Evolutionary conservation across 2,888 invertebrate genomes (phyloP).

Genomic region (Netelia inedita): DNA sequence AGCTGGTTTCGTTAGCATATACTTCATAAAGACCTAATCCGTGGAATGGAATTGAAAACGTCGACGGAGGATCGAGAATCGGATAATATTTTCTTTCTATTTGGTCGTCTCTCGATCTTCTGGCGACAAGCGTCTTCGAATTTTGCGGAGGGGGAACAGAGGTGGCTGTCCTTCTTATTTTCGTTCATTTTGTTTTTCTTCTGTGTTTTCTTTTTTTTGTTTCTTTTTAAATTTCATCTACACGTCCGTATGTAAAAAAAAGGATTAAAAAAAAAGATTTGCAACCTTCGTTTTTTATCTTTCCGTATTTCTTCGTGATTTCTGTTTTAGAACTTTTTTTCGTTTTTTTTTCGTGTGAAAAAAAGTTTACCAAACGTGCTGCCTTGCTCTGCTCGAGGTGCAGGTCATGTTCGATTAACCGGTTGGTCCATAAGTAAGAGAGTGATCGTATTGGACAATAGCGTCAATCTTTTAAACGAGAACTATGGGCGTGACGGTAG

Average conservation of each 20-base stretch:
- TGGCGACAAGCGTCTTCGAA: slow-evolving; percentile 48
- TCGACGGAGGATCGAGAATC: slow-evolving; percentile 52
- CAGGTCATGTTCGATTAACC: slow-evolving; percentile 75
- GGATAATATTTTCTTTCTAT: not conserved
- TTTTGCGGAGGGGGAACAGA: slow-evolving; percentile 65
- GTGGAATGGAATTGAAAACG: slow-evolving; percentile 63
- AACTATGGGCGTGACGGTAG: slow-evolving; percentile 54
- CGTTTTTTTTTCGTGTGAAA: slow-evolving; percentile 30
- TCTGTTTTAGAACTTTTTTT: slow-evolving; percentile 32
- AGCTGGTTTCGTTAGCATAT: slow-evolving; percentile 57
- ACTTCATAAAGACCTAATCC: slow-evolving; percentile 66
- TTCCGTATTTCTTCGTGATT: slow-evolving; percentile 43
- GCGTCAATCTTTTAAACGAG: slow-evolving; percentile 64
- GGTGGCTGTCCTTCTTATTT: slow-evolving; percentile 67
- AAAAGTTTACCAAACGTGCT: slow-evolving; percentile 71
- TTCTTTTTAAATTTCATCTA: slow-evolving; percentile 48
- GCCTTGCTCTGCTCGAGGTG: slow-evolving; percentile 74
- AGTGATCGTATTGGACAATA: slow-evolving; percentile 71
- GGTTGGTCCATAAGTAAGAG: slow-evolving; percentile 75
- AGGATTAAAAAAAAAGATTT: slow-evolving; percentile 32
- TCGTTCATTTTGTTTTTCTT: slow-evolving; percentile 46
- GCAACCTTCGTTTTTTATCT: slow-evolving; percentile 23
- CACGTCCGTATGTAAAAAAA: slow-evolving; percentile 54
- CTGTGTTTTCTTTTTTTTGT: slow-evolving; percentile 37
- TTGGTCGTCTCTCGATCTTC: slow-evolving; percentile 38